Evolutionary conservation across 2,888 invertebrate genomes (phyloP).

Genomic region (Thyatira batis): DNA sequence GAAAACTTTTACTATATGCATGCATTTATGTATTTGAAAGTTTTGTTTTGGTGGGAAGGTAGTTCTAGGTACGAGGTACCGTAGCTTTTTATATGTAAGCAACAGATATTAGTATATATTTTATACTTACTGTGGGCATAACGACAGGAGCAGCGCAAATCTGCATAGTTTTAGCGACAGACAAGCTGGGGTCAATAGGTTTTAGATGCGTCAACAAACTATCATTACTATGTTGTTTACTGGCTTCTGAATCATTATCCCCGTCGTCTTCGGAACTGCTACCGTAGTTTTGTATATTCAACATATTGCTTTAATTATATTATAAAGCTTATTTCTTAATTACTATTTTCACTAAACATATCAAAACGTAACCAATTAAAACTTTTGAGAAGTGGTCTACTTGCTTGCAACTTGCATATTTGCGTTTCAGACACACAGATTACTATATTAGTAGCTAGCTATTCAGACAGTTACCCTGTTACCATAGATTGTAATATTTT

Average conservation of each 20-base stretch:
- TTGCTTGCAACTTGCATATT: no score
- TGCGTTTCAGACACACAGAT: no score
- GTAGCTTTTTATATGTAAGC: no score
- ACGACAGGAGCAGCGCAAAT: conserved; percentile 93
- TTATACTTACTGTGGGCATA: conserved; percentile 86
- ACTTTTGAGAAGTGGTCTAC: no score
- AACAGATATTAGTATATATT: neutral
- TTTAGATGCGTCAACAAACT: conserved; percentile 77
- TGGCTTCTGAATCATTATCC: conserved; percentile 66
- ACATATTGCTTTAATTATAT: conserved; percentile 72
- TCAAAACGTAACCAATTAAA: neutral
- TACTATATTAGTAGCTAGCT: no score
- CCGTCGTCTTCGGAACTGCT: conserved; percentile 88
- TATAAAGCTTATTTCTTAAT: conserved; percentile 7
- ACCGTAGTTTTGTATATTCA: conserved; percentile 88
- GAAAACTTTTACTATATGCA: no score
- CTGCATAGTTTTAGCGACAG: conserved; percentile 84
- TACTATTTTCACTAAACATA: neutral
- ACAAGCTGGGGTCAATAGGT: conserved; percentile 81
- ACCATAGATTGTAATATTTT: no score
- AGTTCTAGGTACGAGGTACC: no score
- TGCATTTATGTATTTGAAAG: no score
- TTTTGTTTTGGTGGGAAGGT: no score
- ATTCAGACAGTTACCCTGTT: no score
- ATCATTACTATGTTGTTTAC: conserved; percentile 63